Evolutionary conservation across 2,888 invertebrate genomes (phyloP).

Genomic region (Enchytraeus crypticus): DNA sequence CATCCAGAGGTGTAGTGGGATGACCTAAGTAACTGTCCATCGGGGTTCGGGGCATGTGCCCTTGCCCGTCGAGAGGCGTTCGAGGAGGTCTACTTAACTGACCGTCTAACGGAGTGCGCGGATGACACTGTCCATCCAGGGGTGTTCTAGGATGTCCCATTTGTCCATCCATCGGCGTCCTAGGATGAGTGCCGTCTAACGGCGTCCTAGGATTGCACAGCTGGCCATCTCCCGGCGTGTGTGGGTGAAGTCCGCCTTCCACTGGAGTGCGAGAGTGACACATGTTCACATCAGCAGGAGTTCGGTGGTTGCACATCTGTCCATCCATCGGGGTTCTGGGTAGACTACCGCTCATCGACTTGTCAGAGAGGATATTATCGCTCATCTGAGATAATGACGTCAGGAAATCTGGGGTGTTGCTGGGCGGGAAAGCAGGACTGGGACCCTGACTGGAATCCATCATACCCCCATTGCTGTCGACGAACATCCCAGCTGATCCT

Average conservation of each 20-base stretch:
- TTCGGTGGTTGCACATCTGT: slow-evolving; percentile 35
- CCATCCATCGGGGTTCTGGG: slow-evolving; percentile 4
- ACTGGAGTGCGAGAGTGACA: background rate
- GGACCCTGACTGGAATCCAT: slow-evolving; percentile 9
- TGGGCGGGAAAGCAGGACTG: slow-evolving; percentile 22
- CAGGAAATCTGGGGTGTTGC: slow-evolving; percentile 26
- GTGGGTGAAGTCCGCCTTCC: background rate
- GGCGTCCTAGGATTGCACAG: slow-evolving; percentile 7
- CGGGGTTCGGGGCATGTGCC: slow-evolving; percentile 1
- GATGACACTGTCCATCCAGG: slow-evolving; percentile 3
- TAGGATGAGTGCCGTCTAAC: background rate
- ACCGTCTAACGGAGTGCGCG: slow-evolving; percentile 2
- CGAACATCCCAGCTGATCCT: background rate
- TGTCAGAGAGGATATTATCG: slow-evolving; percentile 61
- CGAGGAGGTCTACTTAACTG: slow-evolving; percentile 10
- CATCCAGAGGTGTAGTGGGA: too few relatives aligned
- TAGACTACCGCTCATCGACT: slow-evolving; percentile 39
- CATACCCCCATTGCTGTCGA: background rate
- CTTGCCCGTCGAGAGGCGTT: slow-evolving; percentile 11
- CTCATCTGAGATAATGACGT: slow-evolving; percentile 73
- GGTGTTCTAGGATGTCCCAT: slow-evolving; percentile 4
- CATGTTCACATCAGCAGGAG: background rate
- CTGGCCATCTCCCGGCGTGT: slow-evolving; percentile 35
- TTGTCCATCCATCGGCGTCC: slow-evolving; percentile 1
- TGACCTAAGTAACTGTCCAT: background rate